A percentile compares a stretch with the other conserved stretches of the same genome.
phyloP scores from a whole-genome alignment of 2,113 vertebrate genomes.

The Ptychochromis oligacanthus region DNA sequence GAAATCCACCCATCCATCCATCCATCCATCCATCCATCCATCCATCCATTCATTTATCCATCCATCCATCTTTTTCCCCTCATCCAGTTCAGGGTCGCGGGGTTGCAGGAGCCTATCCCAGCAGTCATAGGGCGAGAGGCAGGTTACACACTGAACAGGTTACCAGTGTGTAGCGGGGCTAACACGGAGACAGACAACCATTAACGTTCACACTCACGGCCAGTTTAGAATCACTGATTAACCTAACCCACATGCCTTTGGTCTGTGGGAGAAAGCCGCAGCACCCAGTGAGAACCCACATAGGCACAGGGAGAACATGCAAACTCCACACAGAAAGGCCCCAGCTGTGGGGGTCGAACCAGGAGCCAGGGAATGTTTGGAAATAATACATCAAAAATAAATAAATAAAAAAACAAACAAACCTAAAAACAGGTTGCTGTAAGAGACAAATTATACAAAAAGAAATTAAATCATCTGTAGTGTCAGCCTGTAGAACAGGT shows the following conservation, averaged over 20 bases:
- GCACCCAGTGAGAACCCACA: background rate
- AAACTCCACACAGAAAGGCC: too few relatives aligned
- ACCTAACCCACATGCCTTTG: background rate
- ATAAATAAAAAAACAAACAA: background rate
- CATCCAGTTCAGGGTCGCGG: too few relatives aligned
- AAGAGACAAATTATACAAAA: background rate
- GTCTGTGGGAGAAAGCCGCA: background rate
- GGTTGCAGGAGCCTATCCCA: background rate
- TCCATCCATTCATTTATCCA: too few relatives aligned
- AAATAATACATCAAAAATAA: background rate
- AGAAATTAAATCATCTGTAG: background rate
- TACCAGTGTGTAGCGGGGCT: too few relatives aligned
- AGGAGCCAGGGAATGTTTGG: background rate
- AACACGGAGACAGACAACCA: background rate
- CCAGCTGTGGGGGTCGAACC: background rate
- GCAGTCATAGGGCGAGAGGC: fast-evolving
- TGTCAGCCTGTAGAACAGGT: background rate
- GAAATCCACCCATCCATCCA: background rate
- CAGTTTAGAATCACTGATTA: too few relatives aligned
- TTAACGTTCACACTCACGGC: too few relatives aligned
- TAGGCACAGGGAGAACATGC: background rate
- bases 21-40: too few relatives aligned
- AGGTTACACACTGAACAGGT: background rate
- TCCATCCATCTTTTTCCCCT: too few relatives aligned
- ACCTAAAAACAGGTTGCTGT: background rate